phyloP scores from a whole-genome alignment of 2,797 vertebrate species.

The Urophycis tenuis region DNA sequence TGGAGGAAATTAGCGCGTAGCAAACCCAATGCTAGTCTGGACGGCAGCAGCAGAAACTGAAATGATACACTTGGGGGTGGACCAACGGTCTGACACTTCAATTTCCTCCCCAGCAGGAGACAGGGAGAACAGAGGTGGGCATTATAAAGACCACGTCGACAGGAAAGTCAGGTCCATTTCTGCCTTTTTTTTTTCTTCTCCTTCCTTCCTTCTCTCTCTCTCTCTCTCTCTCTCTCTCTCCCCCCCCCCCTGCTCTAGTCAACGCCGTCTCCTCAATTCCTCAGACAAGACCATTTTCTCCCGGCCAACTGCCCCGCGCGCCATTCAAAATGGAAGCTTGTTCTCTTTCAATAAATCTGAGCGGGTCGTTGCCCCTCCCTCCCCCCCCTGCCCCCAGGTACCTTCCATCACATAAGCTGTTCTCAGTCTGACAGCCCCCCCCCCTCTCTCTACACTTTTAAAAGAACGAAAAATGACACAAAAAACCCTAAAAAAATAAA shows the following conservation, averaged over 20 bases:
- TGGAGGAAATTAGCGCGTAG: conserved; percentile 29
- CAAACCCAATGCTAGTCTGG: conserved; percentile 47
- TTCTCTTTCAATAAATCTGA: conserved; percentile 52
- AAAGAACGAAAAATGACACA: not conserved
- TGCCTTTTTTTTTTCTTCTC: not conserved
- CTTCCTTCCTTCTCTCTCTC: too few species aligned
- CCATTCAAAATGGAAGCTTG: conserved; percentile 53
- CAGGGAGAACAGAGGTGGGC: conserved; percentile 60
- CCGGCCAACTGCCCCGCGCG: conserved; percentile 27
- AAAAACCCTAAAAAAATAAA: not conserved
- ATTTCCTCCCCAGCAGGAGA: conserved; percentile 66
- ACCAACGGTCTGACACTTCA: conserved; percentile 66
- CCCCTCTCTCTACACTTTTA: conserved; percentile 12
- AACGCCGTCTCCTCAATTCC: conserved; percentile 41
- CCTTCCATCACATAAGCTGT: conserved; percentile 37
- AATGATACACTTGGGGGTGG: conserved; percentile 57
- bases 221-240: too few species aligned
- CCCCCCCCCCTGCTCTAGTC: conserved; percentile 31
- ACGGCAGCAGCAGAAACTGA: conserved; percentile 49
- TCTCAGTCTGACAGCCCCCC: conserved; percentile 34
- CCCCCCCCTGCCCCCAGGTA: conserved; percentile 31
- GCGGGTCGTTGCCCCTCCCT: not conserved
- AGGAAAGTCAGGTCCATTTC: conserved; percentile 50
- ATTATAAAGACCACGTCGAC: conserved; percentile 55
- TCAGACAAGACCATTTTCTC: conserved; percentile 58